Conservation (phyloP, 2,113 vertebrate genomes). For the Ovis aries region ARS-UI_Ramb_v3.0 NC_056063.1:62115501-62116000, state of each 20-base stretch:
- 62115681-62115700: no score
- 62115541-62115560: neutral
- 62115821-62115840: neutral
- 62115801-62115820: neutral
- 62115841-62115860: neutral
- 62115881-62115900: rapidly evolving
- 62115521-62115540: neutral
- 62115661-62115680: neutral
- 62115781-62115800: neutral
- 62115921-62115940: neutral
- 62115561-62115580: neutral
- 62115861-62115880: neutral
- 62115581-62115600: rapidly evolving
- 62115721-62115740: no score
- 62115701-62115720: no score
- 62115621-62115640: neutral
- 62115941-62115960: neutral
- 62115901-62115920: neutral
- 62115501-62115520: rapidly evolving
- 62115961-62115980: neutral
- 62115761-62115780: neutral
- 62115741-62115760: no score
- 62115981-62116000: neutral
- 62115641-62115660: neutral
- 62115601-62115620: neutral